Evolutionary conservation across 1,140 invertebrate species (phyloP), one percentile per base, ranked within the genome.

Genomic region (Pteromalus puparum): DNA sequence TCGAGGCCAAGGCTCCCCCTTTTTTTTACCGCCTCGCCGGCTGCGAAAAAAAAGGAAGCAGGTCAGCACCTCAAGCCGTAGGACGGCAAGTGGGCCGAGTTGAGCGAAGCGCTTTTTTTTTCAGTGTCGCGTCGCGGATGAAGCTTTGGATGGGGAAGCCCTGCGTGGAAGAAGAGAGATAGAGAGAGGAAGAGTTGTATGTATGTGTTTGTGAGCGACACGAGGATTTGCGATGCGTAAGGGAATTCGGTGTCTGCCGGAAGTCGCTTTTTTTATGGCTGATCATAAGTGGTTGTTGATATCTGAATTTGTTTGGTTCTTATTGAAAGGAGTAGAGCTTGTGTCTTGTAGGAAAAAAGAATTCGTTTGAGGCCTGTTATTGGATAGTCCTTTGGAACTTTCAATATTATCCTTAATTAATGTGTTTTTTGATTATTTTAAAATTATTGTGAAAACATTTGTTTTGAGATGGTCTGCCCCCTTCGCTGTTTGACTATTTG

Each of bases 11-110:
- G 67, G 67, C 67, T 68, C 67, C 21, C 21, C 21, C 38, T 1
- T 42, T 30, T 30, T 70, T 70, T 70, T 13, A 15, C 15, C 26
- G 67, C 67, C n/a, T 70, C 67, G 67, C 10, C 67, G 53, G 6
- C 53, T 61, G 26, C 67, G 67, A 30, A 70, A 70, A 70, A 70
- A 70, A 70, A 30, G 67, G 26, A 70, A 70, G 26, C 67, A 70
- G 67, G 67, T 70, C 67, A 70, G 67, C 67, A 13, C 28, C 28
- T 30, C 67, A 30, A 70, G 67, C 67, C 67, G 24, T 70, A 70
- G 67, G 24, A 70, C 26, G 26, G 67, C 67, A 70, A 70, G 24
- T 70, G 67, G 67, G 67, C 0, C 67, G 67, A 26, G 67, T 30
- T 3, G 67, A 26, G 24, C 13, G 24, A 28, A 26, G 67, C 67